Evolutionary conservation across 2,888 invertebrate species (phyloP).

Genomic region (Ramazzottius varieornatus): DNA sequence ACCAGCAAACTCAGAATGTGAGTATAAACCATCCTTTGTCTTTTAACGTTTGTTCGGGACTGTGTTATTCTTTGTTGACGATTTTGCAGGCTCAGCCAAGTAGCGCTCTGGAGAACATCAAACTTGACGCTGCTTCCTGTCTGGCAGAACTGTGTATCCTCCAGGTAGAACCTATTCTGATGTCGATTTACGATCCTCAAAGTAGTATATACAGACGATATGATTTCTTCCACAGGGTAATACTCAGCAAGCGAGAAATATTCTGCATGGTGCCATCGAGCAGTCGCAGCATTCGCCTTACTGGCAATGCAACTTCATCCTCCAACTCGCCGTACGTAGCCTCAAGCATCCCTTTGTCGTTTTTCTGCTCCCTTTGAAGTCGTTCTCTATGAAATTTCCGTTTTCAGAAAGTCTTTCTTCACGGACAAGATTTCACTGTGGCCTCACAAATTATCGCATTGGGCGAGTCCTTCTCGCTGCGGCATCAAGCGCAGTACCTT

Average conservation of each 20-base stretch:
- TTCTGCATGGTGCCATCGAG: neutral
- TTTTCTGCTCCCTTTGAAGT: neutral
- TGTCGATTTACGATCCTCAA: too few species aligned
- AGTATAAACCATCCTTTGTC: neutral
- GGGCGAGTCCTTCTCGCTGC: slow-evolving; percentile 1
- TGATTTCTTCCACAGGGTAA: neutral
- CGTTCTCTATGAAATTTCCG: neutral
- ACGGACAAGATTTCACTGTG: neutral
- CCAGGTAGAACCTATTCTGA: too few species aligned
- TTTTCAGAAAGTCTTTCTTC: neutral
- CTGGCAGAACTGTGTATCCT: neutral
- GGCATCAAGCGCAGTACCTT: neutral
- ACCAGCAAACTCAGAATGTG: neutral
- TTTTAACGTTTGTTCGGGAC: too few species aligned
- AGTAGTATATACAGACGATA: too few species aligned
- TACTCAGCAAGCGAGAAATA: neutral
- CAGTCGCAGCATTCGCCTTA: slow-evolving; percentile 3
- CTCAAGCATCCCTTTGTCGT: too few species aligned
- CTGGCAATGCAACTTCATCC: neutral
- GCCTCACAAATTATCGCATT: neutral
- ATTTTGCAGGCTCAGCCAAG: neutral
- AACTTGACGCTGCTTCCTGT: neutral
- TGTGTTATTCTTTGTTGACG: too few species aligned
- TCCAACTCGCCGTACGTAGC: neutral
- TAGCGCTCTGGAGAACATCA: neutral